Percentiles rank a stretch among this genome's conserved stretches.
phyloP scores from a whole-genome alignment of 1,140 invertebrate genomes.

The Trichonephila clavata region DNA sequence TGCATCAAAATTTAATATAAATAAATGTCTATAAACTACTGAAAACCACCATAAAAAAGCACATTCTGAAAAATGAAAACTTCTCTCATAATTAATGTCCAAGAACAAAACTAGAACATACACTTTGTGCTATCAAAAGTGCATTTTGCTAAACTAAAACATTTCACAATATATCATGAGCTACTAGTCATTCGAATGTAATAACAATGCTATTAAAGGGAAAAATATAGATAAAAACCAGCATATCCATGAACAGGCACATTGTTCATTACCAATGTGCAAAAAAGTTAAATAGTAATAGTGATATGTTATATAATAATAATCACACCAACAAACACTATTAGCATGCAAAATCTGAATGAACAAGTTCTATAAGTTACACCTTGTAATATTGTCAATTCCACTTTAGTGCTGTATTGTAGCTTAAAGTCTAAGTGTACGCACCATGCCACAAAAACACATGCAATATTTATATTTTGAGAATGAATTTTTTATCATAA shows the following conservation, averaged over 20 bases:
- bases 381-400: slow-evolving; percentile 68
- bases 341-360: slow-evolving; percentile 58
- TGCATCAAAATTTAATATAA: background rate
- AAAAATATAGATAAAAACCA: slow-evolving; percentile 36
- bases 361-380: slow-evolving; percentile 39
- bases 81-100: background rate
- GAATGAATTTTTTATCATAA: background rate
- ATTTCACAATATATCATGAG: slow-evolving; percentile 24
- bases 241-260: slow-evolving; percentile 66
- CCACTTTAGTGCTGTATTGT: slow-evolving; percentile 53
- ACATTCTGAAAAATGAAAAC: slow-evolving; percentile 51
- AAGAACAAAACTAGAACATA: background rate
- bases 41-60: slow-evolving; percentile 43
- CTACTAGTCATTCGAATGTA: slow-evolving; percentile 51
- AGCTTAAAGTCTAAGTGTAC: slow-evolving; percentile 44
- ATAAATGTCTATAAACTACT: slow-evolving; percentile 46
- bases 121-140: slow-evolving; percentile 51
- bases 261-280: slow-evolving; percentile 59
- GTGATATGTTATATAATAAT: slow-evolving; percentile 30
- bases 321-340: slow-evolving; percentile 67
- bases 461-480: slow-evolving; percentile 36
- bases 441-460: slow-evolving; percentile 67
- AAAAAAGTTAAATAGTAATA: slow-evolving; percentile 49
- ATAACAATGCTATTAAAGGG: background rate
- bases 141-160: slow-evolving; percentile 37